These are phyloP conservation scores for Dinocampus coccinellae DNA, from an alignment of 2,888 invertebrate genomes.

Conservation along the genomic window DNA sequence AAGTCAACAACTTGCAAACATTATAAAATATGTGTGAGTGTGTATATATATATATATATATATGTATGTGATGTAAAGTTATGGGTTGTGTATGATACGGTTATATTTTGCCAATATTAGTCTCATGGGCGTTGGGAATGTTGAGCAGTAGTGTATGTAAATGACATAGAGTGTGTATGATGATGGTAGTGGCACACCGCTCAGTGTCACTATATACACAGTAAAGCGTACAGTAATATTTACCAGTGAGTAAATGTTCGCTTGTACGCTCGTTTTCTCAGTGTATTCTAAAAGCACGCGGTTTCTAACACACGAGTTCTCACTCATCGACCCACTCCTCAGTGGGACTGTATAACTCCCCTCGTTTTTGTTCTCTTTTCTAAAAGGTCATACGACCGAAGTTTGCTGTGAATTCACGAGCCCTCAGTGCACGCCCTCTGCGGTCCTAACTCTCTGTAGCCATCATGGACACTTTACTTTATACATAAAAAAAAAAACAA, in stretches of 20 bases:
- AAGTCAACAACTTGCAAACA: too few species aligned
- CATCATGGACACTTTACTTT: neutral
- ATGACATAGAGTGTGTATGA: constrained; percentile 9
- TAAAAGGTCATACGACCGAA: constrained; percentile 51
- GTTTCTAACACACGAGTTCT: constrained; percentile 25
- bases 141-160: constrained; percentile 6
- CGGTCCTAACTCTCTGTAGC: constrained; percentile 12
- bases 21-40: too few species aligned
- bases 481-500: too few species aligned
- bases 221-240: constrained; percentile 6
- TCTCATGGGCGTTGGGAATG: neutral
- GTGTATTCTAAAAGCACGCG: constrained; percentile 50
- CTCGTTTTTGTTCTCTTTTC: constrained; percentile 40
- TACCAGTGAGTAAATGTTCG: constrained; percentile 48
- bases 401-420: constrained; percentile 49
- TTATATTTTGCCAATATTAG: neutral
- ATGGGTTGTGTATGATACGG: neutral
- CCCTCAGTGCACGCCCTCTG: constrained; percentile 26
- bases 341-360: constrained; percentile 42
- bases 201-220: constrained; percentile 2
- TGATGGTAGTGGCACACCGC: constrained; percentile 4
- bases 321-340: constrained; percentile 35
- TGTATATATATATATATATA: too few species aligned
- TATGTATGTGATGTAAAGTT: neutral
- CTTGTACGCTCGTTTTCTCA: constrained; percentile 25